Percentiles rank a stretch among this genome's conserved stretches.
Conservation (phyloP, 2,113 vertebrate species). For the Microcebus ravelobensis region DNA sequence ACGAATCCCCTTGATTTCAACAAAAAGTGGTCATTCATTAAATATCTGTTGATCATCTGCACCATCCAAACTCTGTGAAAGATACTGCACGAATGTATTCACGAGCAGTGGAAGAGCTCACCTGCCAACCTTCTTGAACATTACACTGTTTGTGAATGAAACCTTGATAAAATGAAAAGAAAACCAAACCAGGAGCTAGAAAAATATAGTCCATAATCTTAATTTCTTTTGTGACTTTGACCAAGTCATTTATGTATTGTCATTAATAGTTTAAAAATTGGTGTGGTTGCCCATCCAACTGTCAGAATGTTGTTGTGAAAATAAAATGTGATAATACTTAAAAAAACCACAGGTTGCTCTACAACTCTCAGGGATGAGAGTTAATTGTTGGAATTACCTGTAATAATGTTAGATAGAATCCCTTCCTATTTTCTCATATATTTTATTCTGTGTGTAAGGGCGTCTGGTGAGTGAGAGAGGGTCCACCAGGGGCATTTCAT, state of each 20-base stretch:
- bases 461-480: background rate
- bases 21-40: background rate
- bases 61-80: background rate
- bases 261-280: background rate
- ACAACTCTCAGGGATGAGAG: background rate
- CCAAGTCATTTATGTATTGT: background rate
- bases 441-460: background rate
- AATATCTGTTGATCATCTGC: background rate
- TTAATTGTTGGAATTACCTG: background rate
- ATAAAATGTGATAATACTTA: background rate
- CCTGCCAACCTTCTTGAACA: background rate
- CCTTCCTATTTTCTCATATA: background rate
- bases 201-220: background rate
- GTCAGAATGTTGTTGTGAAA: background rate
- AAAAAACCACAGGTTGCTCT: background rate
- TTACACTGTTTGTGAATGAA: background rate
- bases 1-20: background rate
- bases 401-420: background rate
- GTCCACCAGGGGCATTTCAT: background rate
- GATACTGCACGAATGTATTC: background rate
- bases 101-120: background rate
- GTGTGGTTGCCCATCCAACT: background rate
- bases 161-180: background rate
- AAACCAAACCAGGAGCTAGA: background rate
- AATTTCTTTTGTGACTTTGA: background rate